Base-by-base conservation (phyloP, 2,113 vertebrate genomes). In the Chaetops frenatus region DNA sequence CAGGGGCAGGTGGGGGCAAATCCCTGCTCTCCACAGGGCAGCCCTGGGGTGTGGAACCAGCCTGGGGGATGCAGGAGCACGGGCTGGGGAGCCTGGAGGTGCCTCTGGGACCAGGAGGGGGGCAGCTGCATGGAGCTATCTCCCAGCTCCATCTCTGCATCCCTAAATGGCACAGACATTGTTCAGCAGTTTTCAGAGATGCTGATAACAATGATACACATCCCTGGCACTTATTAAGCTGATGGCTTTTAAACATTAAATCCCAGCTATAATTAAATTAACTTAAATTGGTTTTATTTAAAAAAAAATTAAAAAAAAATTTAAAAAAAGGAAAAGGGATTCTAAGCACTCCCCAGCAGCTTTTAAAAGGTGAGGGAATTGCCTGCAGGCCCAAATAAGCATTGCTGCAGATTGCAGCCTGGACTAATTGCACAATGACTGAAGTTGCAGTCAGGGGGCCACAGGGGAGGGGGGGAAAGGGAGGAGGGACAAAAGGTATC, bases 251-350 rank as follows among this genome's bases (percentile, higher is more conserved):
- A 94, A 96, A 91, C 78, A 38, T 90, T 92, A 79, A 95, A 94
- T 92, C 92, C 86, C 58, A 22, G 84, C 92, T 92, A 73, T 90
- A 95, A 97, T 96, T 94, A 85, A 94, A 95, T 97, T 94, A 96
- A 73, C 91, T 58, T 65, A 94, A 95, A 91, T 92, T 40, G 74
- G 44, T 24, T 86, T 95, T 73, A 44, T 77, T 90, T 5, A 18
- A 79, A 58, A 72, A n/a, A 47, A 16, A n/a, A n/a, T n/a, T n/a
- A n/a, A n/a, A n/a, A n/a, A n/a, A n/a, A n/a, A n/a, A n/a, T n/a
- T n/a, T n/a, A n/a, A 18, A 9, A 5, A 16, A 6, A 53, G 3
- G 6, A 14, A 12, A 71, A 21, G 5, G 33, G 18, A 60, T 65
- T 48, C 54, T 45, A 38, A 96, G 93, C 69, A 31, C 69, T 83